Base-by-base conservation (phyloP, 2,113 vertebrate species). In the Heteronetta atricapilla region DNA sequence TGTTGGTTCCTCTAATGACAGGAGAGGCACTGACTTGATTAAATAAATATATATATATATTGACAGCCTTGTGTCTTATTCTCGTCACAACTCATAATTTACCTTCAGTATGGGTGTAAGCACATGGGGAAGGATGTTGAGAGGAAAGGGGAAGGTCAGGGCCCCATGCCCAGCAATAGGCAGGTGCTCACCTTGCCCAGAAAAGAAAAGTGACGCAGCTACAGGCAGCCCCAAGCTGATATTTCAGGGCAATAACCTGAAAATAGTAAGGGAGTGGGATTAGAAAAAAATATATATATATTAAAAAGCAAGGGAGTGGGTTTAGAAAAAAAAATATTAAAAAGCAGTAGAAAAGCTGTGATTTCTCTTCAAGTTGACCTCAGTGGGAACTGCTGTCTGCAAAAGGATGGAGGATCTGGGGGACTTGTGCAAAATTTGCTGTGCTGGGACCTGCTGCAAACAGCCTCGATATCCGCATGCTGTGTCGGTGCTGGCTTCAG, bases 401-500 rank as follows among this genome's bases (percentile, higher is more conserved):
- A 29, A 64, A 56, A 73, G 10, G 3, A 8, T 18, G 36, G 46
- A 70, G 33, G 36, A 26, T 48, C 89, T 86, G 20, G 10, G 21
- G 34, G 18, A 3, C 5, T 36, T 40, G 18, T 59, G n/a, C 33
- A 88, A 75, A 64, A 38, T 38, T 82, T 69, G 5, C 67, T 58
- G 25, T 14, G 8, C 29, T 72, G 87, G 58, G 58, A 36, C 9
- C 4, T 1, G 0, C 12, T 18, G 6, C 13, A 29, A 69, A n/a
- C 8, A 40, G 3, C 13, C 25, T 9, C 0, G 2, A 7, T 9
- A 11, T 16, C 56, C 34, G 48, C 6, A 0, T 0, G 1, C 33
- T 42, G 29, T 13, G 7, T 13, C 62, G 18, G 48, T 14, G 12
- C 42, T 60, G 64, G 38, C 78, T 85, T 82, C 69, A 21, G 38